These are phyloP conservation scores for Agonopterix arenella DNA, from an alignment of 2,888 invertebrate species.

Conservation along the genomic window DNA sequence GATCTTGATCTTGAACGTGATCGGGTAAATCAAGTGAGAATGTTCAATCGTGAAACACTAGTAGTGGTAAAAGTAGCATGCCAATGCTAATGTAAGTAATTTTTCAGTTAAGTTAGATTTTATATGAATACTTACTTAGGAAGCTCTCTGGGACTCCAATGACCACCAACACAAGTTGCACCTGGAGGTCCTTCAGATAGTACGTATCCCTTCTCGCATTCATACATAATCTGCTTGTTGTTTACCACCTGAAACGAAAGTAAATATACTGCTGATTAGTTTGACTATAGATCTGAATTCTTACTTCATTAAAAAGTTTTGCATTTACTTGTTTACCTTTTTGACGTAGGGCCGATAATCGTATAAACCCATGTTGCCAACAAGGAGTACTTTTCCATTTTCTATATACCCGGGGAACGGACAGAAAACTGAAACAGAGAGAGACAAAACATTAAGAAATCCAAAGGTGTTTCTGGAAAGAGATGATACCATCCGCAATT, in stretches of 20 bases:
- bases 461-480: too few relatives aligned
- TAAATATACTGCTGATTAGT: neutral
- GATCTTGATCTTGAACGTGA: too few relatives aligned
- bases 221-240: constrained; percentile 97
- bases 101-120: too few relatives aligned
- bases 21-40: too few relatives aligned
- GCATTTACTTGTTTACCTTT: constrained; percentile 74
- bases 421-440: constrained; percentile 84
- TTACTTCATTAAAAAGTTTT: too few relatives aligned
- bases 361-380: constrained; percentile 97
- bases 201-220: constrained; percentile 94
- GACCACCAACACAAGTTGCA: constrained; percentile 95
- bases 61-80: too few relatives aligned
- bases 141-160: constrained; percentile 93
- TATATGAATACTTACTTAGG: constrained; percentile 78
- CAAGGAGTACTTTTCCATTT: constrained; percentile 93
- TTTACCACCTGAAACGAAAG: constrained; percentile 78
- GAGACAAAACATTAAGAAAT: too few relatives aligned
- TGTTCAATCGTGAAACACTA: too few relatives aligned
- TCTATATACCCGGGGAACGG: constrained; percentile 93
- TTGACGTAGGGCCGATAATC: constrained; percentile 96
- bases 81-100: too few relatives aligned
- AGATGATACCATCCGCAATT: too few relatives aligned
- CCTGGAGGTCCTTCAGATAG: constrained; percentile 92
- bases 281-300: too few relatives aligned